Evolutionary conservation across 92 coral and sea anemone species (phyloP).

Genomic region (Umimayanthus kanabou): DNA sequence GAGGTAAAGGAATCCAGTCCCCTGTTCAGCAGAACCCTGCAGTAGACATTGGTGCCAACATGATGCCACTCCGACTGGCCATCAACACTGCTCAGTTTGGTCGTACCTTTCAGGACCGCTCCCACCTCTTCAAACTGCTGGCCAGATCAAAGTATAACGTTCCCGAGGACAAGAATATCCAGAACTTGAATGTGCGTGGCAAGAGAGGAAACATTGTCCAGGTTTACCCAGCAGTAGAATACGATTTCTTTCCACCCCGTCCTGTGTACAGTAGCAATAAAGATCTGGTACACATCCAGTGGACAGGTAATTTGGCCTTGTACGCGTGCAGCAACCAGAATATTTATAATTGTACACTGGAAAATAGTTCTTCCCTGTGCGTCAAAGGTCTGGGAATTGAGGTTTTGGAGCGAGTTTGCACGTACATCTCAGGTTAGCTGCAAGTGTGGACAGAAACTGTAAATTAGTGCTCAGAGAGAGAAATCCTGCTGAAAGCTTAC

Average conservation of each 20-base stretch:
- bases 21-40: slow-evolving; percentile 92
- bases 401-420: too few relatives aligned
- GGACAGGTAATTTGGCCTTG: slow-evolving; percentile 73
- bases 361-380: too few relatives aligned
- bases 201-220: slow-evolving; percentile 97
- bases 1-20: slow-evolving; percentile 56
- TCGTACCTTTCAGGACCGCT: slow-evolving; percentile 95
- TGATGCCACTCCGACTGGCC: slow-evolving; percentile 83
- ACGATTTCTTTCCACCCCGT: slow-evolving; percentile 91
- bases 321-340: too few relatives aligned
- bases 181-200: slow-evolving; percentile 92
- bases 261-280: slow-evolving; percentile 42
- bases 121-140: slow-evolving; percentile 75
- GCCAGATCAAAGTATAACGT: slow-evolving; percentile 56
- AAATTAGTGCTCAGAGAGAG: too few relatives aligned
- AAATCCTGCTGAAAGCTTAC: too few relatives aligned
- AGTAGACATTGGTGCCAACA: slow-evolving; percentile 77
- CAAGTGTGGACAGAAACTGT: too few relatives aligned
- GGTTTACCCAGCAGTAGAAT: slow-evolving; percentile 94
- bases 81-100: slow-evolving; percentile 98
- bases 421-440: too few relatives aligned
- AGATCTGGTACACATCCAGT: slow-evolving; percentile 87
- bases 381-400: too few relatives aligned
- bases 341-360: too few relatives aligned
- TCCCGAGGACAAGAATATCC: slow-evolving; percentile 65